Base-by-base conservation (phyloP, 2,113 vertebrate species). In the Myiopsitta monachus region DNA sequence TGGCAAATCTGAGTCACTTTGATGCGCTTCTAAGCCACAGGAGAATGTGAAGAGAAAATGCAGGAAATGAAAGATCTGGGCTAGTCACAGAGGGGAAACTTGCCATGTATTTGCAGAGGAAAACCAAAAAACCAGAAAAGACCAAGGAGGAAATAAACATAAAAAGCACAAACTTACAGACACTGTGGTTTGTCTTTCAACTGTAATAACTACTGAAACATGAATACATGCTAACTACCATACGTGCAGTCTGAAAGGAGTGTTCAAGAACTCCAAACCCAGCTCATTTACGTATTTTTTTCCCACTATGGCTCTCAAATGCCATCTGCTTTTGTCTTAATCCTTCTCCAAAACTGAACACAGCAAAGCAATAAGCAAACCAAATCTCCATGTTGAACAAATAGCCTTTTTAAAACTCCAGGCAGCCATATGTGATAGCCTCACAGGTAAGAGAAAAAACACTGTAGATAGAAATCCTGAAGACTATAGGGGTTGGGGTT, bases 1-100 rank as follows among this genome's bases (percentile, higher is more conserved):
- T 8, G 94, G 95, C 63, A 92, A 96, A 81, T 44, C 54, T 90
- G 85, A 95, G 82, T 96, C 88, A 92, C 44, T 7, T 1, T 5
- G 28, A 30, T 63, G 66, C 36, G 7, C 52, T 51, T 68, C 59
- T 10, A 49, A 46, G 67, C 26, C 49, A 67, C 33, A 30, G 46
- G 55, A 93, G 54, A 66, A 72, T 1, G 22, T 31, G 46, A 55
- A 73, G 23, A 89, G 36, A 80, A 92, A 72, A 82, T 0, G 27
- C 31, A 75, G 55, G 80, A 86, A 80, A 92, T 84, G 79, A 83
- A 83, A 63, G 90, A 95, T 44, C 76, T 76, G 31, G 18, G 6
- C 61, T 39, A 79, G n/a, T 46, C n/a, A 43, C 75, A 43, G 72
- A 75, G 39, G n/a, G 27, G 76, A 78, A 78, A 54, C 46, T 27